These are phyloP conservation scores for Acronicta leporina DNA, from an alignment of 2,888 invertebrate species.

Conservation along the genomic window DNA sequence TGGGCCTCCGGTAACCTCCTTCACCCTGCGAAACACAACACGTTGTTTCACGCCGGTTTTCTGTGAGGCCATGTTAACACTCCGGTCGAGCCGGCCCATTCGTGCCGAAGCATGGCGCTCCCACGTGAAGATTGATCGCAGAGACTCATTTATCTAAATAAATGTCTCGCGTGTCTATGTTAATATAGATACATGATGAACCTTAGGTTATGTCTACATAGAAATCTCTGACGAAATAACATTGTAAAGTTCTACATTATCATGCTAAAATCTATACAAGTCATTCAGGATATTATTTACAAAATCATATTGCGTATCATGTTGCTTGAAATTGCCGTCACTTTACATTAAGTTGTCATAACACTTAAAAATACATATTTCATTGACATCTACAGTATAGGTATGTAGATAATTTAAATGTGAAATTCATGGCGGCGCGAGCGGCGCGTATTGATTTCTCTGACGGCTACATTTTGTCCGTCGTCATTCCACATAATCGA, in stretches of 20 bases:
- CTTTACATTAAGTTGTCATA: conserved; percentile 17
- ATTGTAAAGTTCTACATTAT: conserved; percentile 1
- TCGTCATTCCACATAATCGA: conserved; percentile 25
- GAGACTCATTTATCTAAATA: too few species aligned
- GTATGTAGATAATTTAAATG: conserved; percentile 20
- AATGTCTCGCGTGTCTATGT: too few species aligned
- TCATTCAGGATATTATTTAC: conserved; percentile 23
- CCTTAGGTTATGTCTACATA: too few species aligned
- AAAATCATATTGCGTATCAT: conserved; percentile 25
- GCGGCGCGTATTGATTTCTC: conserved; percentile 44
- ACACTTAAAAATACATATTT: conserved; percentile 30
- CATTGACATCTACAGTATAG: conserved; percentile 12
- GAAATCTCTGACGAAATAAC: too few species aligned
- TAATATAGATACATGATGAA: too few species aligned
- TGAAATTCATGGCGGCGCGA: conserved; percentile 20
- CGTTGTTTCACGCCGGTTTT: too few species aligned
- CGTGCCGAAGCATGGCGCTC: too few species aligned
- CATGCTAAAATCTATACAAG: conserved; percentile 11
- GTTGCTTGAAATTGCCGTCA: conserved; percentile 11
- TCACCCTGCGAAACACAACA: too few species aligned
- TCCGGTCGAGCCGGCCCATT: too few species aligned
- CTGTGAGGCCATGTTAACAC: too few species aligned
- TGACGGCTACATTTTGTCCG: conserved; percentile 11
- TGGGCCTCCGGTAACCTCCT: too few species aligned
- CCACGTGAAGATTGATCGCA: too few species aligned